Evolutionary conservation across 2,888 invertebrate species (phyloP), one percentile per base, ranked within the genome.

Genomic region (Abrostola triplasia): DNA sequence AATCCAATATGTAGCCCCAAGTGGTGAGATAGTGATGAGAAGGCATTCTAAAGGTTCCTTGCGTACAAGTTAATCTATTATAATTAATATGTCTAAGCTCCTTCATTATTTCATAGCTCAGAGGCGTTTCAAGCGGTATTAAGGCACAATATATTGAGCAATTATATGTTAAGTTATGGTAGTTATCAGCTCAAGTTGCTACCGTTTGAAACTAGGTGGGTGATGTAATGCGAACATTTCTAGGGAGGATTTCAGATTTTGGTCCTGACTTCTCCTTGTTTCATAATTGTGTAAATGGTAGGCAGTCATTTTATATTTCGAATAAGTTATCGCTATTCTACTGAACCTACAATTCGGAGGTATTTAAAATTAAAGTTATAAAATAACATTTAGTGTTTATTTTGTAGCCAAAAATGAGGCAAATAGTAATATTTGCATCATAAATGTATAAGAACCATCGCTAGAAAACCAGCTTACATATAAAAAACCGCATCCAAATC

Each of bases 51-150:
- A 56, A 24, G 38, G 47, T 55, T 60, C 38, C 42, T 53, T 44
- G 47, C 37, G 12, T 55, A 53, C 13, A 36, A 13, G 42, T 44
- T 40, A 59, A 74, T 60, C 53, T 66, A 59, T 59, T 58, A 71
- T 62, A 66, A 74, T 76, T 55, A 62, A 67, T 71, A 71, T 38
- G 42, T 64, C 5, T 49, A 42, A 41, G 42, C 12, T 37, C 58
- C 56, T 76, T 53, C 12, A 63, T 44, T 63, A 66, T 59, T 62
- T 59, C 53, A 48, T 52, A 60, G 37, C 41, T 61, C 41, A 65
- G 59, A 50, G 41, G 52, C 52, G 64, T 59, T 67, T 62, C 44
- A 48, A 64, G 54, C 11, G 50, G 54, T 64, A 38, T 65, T 61
- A 57, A 38, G 50, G 12, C 24, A 56, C 38, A 57, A 48, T 64